These are phyloP conservation scores for Babylonia areolata DNA, from an alignment of 1,140 invertebrate species.

Conservation along the genomic window DNA sequence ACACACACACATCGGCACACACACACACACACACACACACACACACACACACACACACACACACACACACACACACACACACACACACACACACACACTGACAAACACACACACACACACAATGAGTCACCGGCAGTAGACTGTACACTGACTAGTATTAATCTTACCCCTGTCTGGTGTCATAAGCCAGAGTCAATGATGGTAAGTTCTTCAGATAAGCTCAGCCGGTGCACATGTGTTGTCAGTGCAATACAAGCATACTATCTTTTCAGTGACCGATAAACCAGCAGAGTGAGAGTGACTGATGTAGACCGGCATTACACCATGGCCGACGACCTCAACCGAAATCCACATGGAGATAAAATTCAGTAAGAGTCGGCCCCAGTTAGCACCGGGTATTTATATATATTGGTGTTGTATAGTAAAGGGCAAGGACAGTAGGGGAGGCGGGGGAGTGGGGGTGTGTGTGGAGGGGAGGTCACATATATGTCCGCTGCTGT, in stretches of 20 bases:
- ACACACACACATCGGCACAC: constrained; percentile 13
- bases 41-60: constrained; percentile 35
- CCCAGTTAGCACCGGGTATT: too few relatives aligned
- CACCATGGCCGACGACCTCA: too few relatives aligned
- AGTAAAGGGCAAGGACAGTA: too few relatives aligned
- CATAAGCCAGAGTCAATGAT: neutral
- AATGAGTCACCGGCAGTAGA: neutral
- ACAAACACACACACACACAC: constrained; percentile 8
- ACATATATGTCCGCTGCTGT: too few relatives aligned
- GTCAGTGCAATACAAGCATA: neutral
- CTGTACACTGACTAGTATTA: neutral
- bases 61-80: neutral
- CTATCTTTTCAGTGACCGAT: too few relatives aligned
- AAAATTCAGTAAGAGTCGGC: too few relatives aligned
- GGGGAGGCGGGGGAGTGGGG: too few relatives aligned
- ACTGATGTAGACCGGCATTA: too few relatives aligned
- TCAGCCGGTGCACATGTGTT: neutral
- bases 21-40: constrained; percentile 37
- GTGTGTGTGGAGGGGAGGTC: too few relatives aligned
- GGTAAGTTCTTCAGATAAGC: neutral
- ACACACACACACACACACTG: constrained; percentile 16
- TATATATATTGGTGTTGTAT: too few relatives aligned
- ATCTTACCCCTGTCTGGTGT: neutral
- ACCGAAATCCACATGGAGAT: too few relatives aligned
- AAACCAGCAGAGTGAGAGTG: too few relatives aligned